Evolutionary conservation across 2,797 vertebrate genomes (phyloP), one percentile per base, ranked within the genome.

Genomic region (Enteromius argenteus): DNA sequence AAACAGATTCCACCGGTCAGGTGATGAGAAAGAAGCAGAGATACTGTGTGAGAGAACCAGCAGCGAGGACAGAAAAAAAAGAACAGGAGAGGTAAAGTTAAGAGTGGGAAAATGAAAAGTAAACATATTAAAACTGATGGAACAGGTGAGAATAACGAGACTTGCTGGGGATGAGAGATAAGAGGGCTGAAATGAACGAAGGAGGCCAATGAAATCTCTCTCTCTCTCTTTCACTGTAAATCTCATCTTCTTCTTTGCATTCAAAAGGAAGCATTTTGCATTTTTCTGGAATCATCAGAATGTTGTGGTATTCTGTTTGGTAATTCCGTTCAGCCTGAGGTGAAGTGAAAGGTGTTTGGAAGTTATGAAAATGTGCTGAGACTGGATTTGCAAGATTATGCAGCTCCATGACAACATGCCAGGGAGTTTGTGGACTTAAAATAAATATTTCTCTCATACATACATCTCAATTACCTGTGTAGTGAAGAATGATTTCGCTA

Each of bases 1-100:
- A 67, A 76, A 84, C 87, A 89, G 77, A 87, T 90, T 90, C 89
- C 88, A 86, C 71, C 90, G 84, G 51, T 80, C 53, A 35, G 83
- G 81, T 72, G 53, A 87, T 84, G 86, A 53, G 51, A 32, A 86
- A 62, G 68, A 84, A 67, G 9, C n/a, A 42, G 39, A 79, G 39
- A 11, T 53, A 83, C 58, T 23, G 8, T 85, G 80, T 80, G 23
- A 81, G 60, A 78, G 75, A 53, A 30, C 37, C 30, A 74, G 66
- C 39, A 78, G 60, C 62, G 9, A 32, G 67, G 42, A 69, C 51
- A 62, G 32, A 84, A 44, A 56, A 35, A 53, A 83, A 86, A 27
- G 21, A 14, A 23, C 30, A n/a, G 19, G 23, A 81, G 37, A 81
- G 35, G 37, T 19, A 56, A 27, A 30, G 35, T 76, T 64, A 44